A percentile compares a stretch with the other conserved stretches of the same genome.
These are phyloP conservation scores for Sus scrofa DNA, from an alignment of 2,113 vertebrate genomes.

Conservation along the genomic window T2T-Sscrofa CM000819.6:67535501-67536000, in stretches of 20 bases:
- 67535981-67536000: neutral
- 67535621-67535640: neutral
- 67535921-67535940: neutral
- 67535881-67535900: neutral
- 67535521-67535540: neutral
- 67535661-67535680: neutral
- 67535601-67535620: neutral
- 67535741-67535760: neutral
- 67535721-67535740: neutral
- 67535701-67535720: neutral
- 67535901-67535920: neutral
- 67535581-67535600: neutral
- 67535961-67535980: neutral
- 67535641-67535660: neutral
- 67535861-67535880: neutral
- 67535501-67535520: neutral
- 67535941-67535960: neutral
- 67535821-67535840: conserved; percentile 31
- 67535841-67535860: neutral
- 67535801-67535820: neutral
- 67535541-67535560: neutral
- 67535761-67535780: neutral
- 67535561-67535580: neutral
- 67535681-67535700: neutral
- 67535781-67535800: neutral